Evolutionary conservation across 2,888 invertebrate genomes (phyloP).

Genomic region (Sipunculus nudus): DNA sequence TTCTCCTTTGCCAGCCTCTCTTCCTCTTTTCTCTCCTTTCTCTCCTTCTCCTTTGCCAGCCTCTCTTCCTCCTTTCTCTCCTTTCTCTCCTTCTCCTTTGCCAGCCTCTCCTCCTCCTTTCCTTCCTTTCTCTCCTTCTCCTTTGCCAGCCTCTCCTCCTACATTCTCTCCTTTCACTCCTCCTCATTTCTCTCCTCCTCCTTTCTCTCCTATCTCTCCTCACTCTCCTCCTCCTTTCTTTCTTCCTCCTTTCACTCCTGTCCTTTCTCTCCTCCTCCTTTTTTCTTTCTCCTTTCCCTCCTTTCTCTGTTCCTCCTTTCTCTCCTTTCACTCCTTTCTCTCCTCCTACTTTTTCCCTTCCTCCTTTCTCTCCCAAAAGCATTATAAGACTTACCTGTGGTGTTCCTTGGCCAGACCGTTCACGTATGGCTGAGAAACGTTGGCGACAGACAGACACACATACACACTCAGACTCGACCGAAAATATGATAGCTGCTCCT

Average conservation of each 20-base stretch:
- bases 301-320: no score
- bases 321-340: neutral
- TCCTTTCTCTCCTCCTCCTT: neutral
- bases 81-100: neutral
- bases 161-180: neutral
- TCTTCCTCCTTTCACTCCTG: neutral
- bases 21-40: neutral
- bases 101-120: neutral
- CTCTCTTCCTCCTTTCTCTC: neutral
- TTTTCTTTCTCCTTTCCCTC: no score
- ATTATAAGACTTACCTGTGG: no score
- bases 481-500: no score
- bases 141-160: neutral
- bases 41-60: neutral
- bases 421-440: no score
- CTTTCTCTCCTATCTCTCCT: neutral
- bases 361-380: neutral
- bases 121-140: neutral
- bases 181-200: neutral
- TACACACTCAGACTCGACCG: no score
- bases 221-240: no score
- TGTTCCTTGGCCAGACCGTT: no score
- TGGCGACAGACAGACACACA: no score
- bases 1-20: neutral
- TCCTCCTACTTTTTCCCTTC: neutral